phyloP scores from a whole-genome alignment of 35 echinoderm and acorn worm genomes.

The Anneissia japonica region DNA sequence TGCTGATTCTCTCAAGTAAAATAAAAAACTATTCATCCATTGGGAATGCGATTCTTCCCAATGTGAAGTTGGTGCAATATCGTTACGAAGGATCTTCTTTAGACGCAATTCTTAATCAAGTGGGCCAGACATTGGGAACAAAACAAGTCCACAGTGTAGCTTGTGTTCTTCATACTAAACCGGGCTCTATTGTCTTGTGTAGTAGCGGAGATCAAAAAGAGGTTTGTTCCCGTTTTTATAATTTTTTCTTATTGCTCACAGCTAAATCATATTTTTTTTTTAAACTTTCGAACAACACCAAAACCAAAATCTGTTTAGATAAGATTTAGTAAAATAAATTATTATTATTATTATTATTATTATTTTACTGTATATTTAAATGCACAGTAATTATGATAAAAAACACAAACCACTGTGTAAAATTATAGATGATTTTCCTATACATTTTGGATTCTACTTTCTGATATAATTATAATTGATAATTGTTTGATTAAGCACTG shows the following conservation, averaged over 20 bases:
- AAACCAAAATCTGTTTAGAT: background rate
- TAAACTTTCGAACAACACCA: background rate
- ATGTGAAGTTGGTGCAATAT: conserved; percentile 89
- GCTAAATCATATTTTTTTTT: background rate
- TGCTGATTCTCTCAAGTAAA: conserved; percentile 79
- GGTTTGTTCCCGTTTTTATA: conserved; percentile 27
- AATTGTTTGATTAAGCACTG: too few species aligned
- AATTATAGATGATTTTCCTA: too few species aligned
- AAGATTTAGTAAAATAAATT: background rate
- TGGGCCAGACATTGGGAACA: conserved; percentile 50
- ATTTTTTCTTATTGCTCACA: background rate
- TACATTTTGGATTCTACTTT: too few species aligned
- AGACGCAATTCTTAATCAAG: conserved; percentile 54
- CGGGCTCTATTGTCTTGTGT: conserved; percentile 70
- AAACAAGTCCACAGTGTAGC: conserved; percentile 73
- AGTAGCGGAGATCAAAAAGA: conserved; percentile 83
- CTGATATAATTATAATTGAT: too few species aligned
- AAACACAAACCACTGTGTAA: too few species aligned
- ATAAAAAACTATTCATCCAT: conserved; percentile 72
- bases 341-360: background rate
- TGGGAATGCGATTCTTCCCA: conserved; percentile 51
- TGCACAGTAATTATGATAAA: too few species aligned
- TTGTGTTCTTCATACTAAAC: conserved; percentile 74
- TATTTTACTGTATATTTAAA: too few species aligned
- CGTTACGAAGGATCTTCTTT: conserved; percentile 75